These are phyloP conservation scores for Orius laevigatus DNA, from an alignment of 1,140 invertebrate species.

Conservation along the genomic window DNA sequence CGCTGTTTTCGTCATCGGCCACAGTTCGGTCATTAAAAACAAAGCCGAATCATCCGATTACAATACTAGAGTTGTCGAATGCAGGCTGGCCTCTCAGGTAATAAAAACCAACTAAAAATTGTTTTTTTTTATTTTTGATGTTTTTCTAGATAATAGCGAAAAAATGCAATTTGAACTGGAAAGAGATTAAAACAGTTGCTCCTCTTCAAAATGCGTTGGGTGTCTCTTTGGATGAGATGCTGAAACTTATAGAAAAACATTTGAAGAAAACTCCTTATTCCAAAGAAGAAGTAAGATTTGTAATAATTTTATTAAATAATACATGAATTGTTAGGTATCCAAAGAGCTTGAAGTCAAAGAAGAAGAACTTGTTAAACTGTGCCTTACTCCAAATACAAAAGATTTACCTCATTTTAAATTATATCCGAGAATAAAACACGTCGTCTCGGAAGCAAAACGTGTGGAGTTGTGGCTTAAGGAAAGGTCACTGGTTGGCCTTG, in stretches of 20 bases:
- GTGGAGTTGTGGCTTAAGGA: conserved; percentile 52
- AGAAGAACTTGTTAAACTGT: conserved; percentile 44
- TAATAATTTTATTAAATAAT: conserved; percentile 15
- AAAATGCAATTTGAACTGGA: conserved; percentile 41
- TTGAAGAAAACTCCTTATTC: conserved; percentile 57
- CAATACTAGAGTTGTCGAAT: conserved; percentile 89
- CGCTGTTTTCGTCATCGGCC: conserved; percentile 82
- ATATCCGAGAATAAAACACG: conserved; percentile 71
- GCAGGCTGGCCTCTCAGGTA: conserved; percentile 73
- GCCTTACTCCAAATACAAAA: conserved; percentile 50
- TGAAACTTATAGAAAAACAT: conserved; percentile 39
- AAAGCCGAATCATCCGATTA: conserved; percentile 85
- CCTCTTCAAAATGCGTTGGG: conserved; percentile 50
- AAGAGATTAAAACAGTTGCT: conserved; percentile 39
- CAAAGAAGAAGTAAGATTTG: conserved; percentile 49
- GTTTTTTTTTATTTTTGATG: neutral
- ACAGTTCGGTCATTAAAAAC: conserved; percentile 77
- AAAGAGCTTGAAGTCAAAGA: conserved; percentile 42
- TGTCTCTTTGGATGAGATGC: conserved; percentile 49
- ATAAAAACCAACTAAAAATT: conserved; percentile 5
- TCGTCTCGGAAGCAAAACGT: conserved; percentile 68
- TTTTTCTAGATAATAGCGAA: conserved; percentile 51
- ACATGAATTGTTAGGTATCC: conserved; percentile 29
- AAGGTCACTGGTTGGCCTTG: conserved; percentile 45
- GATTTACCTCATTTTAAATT: conserved; percentile 60